Evolutionary conservation across 2,113 vertebrate genomes (phyloP).

Genomic region (Orthonyx spaldingii): DNA sequence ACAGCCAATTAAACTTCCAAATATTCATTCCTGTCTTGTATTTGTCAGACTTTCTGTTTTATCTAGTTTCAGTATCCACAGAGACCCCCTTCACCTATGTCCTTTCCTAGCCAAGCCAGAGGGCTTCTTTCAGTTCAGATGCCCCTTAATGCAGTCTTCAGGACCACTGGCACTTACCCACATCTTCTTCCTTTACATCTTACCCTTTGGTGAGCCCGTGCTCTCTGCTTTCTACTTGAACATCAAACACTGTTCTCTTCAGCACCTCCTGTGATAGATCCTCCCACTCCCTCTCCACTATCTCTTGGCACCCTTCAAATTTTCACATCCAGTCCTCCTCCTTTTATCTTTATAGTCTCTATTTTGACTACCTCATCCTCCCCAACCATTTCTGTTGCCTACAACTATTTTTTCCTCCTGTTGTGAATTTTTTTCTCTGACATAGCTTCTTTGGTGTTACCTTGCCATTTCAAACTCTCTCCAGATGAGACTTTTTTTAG

Average conservation of each 20-base stretch:
- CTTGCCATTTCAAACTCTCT: neutral
- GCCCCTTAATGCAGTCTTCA: neutral
- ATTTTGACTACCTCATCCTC: conserved; percentile 12
- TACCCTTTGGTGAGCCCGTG: neutral
- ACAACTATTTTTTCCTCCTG: neutral
- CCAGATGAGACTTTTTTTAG: neutral
- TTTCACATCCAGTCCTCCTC: neutral
- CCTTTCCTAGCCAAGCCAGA: neutral
- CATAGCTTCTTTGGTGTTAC: neutral
- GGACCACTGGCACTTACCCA: neutral
- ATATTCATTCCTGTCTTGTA: neutral
- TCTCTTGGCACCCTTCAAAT: neutral
- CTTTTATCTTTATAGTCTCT: neutral
- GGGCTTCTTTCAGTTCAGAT: neutral
- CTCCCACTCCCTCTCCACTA: neutral
- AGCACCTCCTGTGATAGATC: neutral
- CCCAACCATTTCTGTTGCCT: neutral
- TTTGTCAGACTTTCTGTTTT: neutral
- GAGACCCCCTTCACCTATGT: neutral
- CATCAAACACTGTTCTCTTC: neutral
- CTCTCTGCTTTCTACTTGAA: neutral
- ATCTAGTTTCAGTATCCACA: neutral
- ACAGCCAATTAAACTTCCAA: neutral
- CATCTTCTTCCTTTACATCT: neutral
- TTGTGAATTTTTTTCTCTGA: neutral